Percentiles rank a stretch among this genome's conserved stretches.
These are phyloP conservation scores for Egretta garzetta DNA, from an alignment of 2,113 vertebrate species.

Conservation along the genomic window DNA sequence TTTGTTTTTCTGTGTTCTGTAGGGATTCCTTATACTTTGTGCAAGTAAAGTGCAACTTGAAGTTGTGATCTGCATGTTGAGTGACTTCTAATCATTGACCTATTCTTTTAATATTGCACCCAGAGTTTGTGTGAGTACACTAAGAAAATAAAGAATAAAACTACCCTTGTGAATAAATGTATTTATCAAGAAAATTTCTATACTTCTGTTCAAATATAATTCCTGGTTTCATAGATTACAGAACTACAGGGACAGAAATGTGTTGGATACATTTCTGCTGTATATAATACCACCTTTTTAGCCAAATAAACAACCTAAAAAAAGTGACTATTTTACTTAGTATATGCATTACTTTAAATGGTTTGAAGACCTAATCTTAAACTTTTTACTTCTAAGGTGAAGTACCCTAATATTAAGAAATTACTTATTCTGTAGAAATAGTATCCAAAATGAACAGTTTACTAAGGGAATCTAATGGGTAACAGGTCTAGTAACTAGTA, in stretches of 20 bases:
- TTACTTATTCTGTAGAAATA: not conserved
- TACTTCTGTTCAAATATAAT: not conserved
- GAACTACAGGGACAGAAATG: slow-evolving; percentile 32
- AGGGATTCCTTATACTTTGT: not conserved
- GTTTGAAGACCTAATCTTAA: not conserved
- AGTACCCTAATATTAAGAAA: not conserved
- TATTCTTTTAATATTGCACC: not conserved
- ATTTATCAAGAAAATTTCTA: slow-evolving; percentile 52
- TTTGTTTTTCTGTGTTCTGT: not conserved
- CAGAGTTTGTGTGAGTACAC: not conserved
- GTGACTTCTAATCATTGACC: not conserved
- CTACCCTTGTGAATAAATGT: not conserved
- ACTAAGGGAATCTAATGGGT: not conserved
- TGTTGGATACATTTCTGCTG: slow-evolving; percentile 13
- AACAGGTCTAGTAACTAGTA: not conserved
- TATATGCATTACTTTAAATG: not conserved
- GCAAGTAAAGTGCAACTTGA: not conserved
- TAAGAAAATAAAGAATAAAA: not conserved
- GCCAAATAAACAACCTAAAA: slow-evolving; percentile 23
- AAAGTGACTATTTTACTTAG: fast-evolving
- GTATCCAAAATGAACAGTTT: not conserved
- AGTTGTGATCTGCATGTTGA: not conserved
- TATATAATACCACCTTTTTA: slow-evolving; percentile 20
- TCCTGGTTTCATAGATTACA: slow-evolving; percentile 47
- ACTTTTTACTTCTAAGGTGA: not conserved